phyloP scores from a whole-genome alignment of 2,113 vertebrate genomes.

The Xyliphius kryptos region DNA sequence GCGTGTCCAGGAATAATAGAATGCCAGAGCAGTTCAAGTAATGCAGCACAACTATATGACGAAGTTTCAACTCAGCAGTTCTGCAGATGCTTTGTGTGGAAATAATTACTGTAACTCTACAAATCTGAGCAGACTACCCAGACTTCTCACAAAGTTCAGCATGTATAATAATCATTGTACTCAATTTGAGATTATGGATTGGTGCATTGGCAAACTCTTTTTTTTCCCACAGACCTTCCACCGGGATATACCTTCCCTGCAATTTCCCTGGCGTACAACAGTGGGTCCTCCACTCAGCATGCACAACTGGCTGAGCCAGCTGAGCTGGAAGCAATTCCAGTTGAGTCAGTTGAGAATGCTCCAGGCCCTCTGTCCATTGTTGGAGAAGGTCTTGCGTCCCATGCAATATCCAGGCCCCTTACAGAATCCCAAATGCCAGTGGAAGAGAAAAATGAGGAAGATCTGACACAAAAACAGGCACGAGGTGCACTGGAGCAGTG shows the following conservation, averaged over 20 bases:
- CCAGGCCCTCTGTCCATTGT: slow-evolving; percentile 49
- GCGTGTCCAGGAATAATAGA: slow-evolving; percentile 40
- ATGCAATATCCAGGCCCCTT: slow-evolving; percentile 54
- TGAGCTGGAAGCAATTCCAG: slow-evolving; percentile 77
- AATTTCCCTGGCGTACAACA: slow-evolving; percentile 68
- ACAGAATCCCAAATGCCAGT: slow-evolving; percentile 50
- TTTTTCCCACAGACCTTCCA: slow-evolving; percentile 74
- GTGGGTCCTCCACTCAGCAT: slow-evolving; percentile 63
- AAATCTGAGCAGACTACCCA: too few relatives aligned
- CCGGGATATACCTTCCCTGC: slow-evolving; percentile 74
- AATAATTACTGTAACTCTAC: too few relatives aligned
- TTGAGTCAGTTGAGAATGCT: slow-evolving; percentile 51
- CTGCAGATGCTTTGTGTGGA: background rate
- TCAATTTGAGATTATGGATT: too few relatives aligned
- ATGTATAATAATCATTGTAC: too few relatives aligned
- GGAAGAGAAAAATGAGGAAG: slow-evolving; percentile 34
- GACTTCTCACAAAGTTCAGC: background rate
- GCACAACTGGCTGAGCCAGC: slow-evolving; percentile 74
- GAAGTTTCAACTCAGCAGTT: slow-evolving; percentile 20
- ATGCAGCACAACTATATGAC: slow-evolving; percentile 45
- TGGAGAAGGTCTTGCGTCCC: slow-evolving; percentile 53
- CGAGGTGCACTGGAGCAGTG: slow-evolving; percentile 45
- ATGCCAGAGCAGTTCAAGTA: slow-evolving; percentile 42
- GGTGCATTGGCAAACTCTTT: slow-evolving; percentile 12
- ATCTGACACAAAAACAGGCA: slow-evolving; percentile 33